Percentiles rank a stretch among this genome's conserved stretches.
Evolutionary conservation across 2,113 vertebrate genomes (phyloP).

Genomic region (human (Homo sapiens)): DNA sequence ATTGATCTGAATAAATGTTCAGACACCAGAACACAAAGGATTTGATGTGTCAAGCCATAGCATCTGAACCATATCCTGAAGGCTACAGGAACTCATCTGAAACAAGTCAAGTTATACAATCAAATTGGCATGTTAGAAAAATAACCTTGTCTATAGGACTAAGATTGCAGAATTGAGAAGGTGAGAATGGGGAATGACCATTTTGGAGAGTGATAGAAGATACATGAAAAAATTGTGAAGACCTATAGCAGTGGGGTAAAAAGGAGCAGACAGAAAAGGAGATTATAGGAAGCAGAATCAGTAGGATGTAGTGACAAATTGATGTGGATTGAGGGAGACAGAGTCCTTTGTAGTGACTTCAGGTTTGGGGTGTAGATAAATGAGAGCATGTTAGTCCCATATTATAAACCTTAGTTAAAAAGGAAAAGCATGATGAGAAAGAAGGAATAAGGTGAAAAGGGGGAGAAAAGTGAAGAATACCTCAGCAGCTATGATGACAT

Average conservation of each 20-base stretch:
- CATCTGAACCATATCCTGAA: not conserved
- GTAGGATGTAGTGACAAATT: not conserved
- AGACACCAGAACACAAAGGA: not conserved
- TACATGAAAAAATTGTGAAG: not conserved
- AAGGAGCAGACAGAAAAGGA: not conserved
- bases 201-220: not conserved
- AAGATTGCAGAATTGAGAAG: not conserved
- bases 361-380: not conserved
- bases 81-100: not conserved
- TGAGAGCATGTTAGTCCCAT: not conserved
- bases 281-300: not conserved
- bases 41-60: not conserved
- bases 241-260: not conserved
- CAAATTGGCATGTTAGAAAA: not conserved
- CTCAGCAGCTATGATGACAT: not conserved
- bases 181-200: not conserved
- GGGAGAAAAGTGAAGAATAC: not conserved
- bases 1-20: not conserved
- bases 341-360: not conserved
- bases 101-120: not conserved
- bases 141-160: not conserved
- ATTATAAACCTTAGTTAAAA: not conserved
- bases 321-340: not conserved
- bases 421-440: not conserved
- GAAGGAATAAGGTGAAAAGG: not conserved